A percentile compares a stretch with the other conserved stretches of the same genome.
Evolutionary conservation across 1,140 invertebrate species (phyloP).

Genomic region (Araneus ventricosus): DNA sequence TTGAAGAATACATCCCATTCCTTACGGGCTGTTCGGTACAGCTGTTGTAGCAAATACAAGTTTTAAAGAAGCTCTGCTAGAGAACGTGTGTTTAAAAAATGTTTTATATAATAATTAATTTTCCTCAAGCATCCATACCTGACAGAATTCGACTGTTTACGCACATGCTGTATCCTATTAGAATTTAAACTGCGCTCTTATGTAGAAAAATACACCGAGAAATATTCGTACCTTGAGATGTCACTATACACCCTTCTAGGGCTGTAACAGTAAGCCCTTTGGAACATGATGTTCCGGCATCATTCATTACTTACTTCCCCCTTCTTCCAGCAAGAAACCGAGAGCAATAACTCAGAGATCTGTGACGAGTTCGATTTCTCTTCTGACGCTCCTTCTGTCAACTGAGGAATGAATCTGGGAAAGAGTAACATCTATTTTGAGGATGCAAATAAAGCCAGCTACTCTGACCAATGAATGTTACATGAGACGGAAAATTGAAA

Average conservation of each 20-base stretch:
- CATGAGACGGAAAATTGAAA: conserved; percentile 15
- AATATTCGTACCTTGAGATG: too few species aligned
- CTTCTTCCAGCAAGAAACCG: background rate
- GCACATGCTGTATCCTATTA: background rate
- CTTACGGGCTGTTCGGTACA: too few species aligned
- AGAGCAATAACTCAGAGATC: background rate
- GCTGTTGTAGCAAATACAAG: too few species aligned
- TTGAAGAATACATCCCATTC: too few species aligned
- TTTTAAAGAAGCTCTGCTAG: too few species aligned
- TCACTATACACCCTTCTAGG: background rate
- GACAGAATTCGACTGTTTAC: too few species aligned
- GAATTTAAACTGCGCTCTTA: background rate
- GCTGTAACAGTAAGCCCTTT: background rate
- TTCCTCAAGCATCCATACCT: too few species aligned
- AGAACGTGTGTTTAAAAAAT: too few species aligned
- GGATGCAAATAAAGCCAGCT: conserved; percentile 38
- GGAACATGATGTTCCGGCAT: background rate
- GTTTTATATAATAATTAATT: too few species aligned
- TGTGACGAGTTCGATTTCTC: background rate
- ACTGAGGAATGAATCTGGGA: background rate
- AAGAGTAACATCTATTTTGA: conserved; percentile 19
- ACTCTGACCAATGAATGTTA: conserved; percentile 46
- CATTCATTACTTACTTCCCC: background rate
- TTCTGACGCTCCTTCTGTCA: background rate
- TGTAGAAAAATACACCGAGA: background rate